Evolutionary conservation across 1,140 invertebrate genomes (phyloP).

Genomic region (Magallana gigas): DNA sequence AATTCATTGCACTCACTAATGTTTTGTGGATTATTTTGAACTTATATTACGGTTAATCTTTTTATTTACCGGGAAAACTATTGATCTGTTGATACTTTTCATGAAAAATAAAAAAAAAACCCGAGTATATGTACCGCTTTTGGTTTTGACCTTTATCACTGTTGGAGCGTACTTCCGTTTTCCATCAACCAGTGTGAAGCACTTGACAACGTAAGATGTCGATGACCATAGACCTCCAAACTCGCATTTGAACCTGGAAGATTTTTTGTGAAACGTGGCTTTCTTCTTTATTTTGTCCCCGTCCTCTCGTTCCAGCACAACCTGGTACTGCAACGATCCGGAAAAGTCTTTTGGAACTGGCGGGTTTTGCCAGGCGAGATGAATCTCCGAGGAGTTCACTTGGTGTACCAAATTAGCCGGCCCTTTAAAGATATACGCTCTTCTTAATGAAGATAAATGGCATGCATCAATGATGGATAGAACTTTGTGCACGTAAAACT

Average conservation of each 20-base stretch:
- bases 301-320: not conserved
- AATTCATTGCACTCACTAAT: no score
- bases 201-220: not conserved
- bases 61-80: not conserved
- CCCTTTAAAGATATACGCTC: not conserved
- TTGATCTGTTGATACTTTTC: not conserved
- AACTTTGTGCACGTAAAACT: no score
- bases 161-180: constrained; percentile 12
- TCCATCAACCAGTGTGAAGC: constrained; percentile 3
- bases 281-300: not conserved
- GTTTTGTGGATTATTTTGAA: no score
- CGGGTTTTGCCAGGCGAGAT: not conserved
- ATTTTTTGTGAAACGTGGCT: not conserved
- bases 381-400: not conserved
- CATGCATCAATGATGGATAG: no score
- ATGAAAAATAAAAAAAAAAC: not conserved
- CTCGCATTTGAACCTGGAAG: not conserved
- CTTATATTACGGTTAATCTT: no score
- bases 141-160: constrained; percentile 8
- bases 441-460: no score
- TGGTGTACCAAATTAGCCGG: not conserved
- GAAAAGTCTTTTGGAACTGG: not conserved
- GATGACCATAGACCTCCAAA: constrained; percentile 9
- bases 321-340: not conserved
- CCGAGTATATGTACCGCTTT: not conserved